Evolutionary conservation across 2,888 invertebrate species (phyloP), one percentile per base, ranked within the genome.

Genomic region (Saturnia japonica): DNA sequence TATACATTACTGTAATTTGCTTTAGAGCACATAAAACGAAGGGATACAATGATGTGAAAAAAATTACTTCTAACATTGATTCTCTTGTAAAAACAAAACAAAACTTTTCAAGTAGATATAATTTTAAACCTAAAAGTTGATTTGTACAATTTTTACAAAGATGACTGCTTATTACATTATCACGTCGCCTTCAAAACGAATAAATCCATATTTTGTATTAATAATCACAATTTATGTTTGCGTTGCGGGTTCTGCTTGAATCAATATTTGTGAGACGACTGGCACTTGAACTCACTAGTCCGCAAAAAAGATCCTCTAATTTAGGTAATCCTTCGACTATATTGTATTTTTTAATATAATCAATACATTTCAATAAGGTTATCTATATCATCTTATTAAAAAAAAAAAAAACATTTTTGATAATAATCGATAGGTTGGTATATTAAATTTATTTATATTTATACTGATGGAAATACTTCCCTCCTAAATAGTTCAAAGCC

Each of bases 401-500:
- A 64, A 22, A 2, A 40, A n/a, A n/a, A n/a, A n/a, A n/a, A n/a
- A n/a, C n/a, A n/a, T n/a, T 25, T 57, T 57, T 25, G 19, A 11
- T 22, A 12, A 34, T n/a, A n/a, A 34, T 34, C 3, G 2, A 34
- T 34, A 34, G 9, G n/a, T 69, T 42, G 9, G 28, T 45, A 22
- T 60, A 40, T n/a, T n/a, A n/a, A n/a, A n/a, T 69, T 19, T 69
- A 28, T 62, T 11, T 34, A 62, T 14, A 62, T n/a, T 19, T 8
- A 64, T 34, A 34, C 1, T 1, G n/a, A 45, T 47, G 40, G 25
- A 73, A 68, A 71, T 66, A 71, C 67, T 70, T 70, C 42, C 70
- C 71, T 66, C 69, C 69, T 69, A 71, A 72, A 74, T 79, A 76
- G 72, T 75, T 80, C 68, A 78, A 62, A 82, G 86, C 85, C 87